These are phyloP conservation scores for Lagenorhynchus albirostris DNA, from an alignment of 2,113 vertebrate species.

Conservation along the genomic window DNA sequence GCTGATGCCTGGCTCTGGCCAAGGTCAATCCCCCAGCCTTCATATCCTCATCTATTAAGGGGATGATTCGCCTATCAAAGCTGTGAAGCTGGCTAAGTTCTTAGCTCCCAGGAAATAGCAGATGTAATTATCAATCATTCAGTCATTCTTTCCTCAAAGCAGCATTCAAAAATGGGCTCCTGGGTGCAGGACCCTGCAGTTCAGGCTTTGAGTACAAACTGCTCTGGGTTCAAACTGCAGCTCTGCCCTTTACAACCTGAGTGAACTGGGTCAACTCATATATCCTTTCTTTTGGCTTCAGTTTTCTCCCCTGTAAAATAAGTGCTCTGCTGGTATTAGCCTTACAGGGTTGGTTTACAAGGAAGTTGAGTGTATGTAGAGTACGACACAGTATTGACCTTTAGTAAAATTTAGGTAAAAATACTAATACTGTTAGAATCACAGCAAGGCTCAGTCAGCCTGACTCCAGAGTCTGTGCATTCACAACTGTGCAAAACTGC, in stretches of 20 bases:
- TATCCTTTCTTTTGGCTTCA: background rate
- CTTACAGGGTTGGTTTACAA: background rate
- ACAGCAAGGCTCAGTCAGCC: background rate
- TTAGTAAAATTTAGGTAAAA: background rate
- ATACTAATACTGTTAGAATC: fast-evolving
- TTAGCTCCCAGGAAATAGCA: background rate
- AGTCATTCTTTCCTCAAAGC: background rate
- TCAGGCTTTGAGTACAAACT: background rate
- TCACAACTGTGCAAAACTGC: background rate
- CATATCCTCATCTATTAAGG: background rate
- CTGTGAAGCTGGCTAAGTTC: fast-evolving
- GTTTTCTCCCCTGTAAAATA: background rate
- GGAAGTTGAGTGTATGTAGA: background rate
- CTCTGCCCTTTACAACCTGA: fast-evolving
- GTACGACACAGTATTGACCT: background rate
- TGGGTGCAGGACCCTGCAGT: too few relatives aligned
- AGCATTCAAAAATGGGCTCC: fast-evolving
- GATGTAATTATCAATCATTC: background rate
- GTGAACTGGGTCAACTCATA: fast-evolving
- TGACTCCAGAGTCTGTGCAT: background rate
- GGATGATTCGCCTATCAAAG: background rate
- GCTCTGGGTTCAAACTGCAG: background rate
- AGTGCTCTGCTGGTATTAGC: fast-evolving
- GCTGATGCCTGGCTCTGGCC: background rate
- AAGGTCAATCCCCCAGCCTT: fast-evolving